Evolutionary conservation across 2,888 invertebrate species (phyloP), one percentile per base, ranked within the genome.

Genomic region (Lypha dubia): DNA sequence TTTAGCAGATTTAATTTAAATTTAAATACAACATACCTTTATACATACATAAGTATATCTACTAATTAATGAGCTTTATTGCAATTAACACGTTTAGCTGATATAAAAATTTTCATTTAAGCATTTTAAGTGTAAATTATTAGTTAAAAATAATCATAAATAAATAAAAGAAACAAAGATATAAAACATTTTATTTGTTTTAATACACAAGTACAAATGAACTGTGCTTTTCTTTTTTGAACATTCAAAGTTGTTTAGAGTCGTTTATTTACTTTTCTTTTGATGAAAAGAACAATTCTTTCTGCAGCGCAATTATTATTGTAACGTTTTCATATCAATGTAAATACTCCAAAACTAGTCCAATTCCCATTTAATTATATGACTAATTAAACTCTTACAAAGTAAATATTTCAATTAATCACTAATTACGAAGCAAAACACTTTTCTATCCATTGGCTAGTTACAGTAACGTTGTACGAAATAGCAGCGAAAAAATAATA

Each of bases 321-420:
- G n/a, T 17, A 8, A 22, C 2, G 11, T 22, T 22, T 22, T 22
- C n/a, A 44, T 49, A 20, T 49, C 49, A 20, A 9, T 22, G 51
- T 22, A 51, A 51, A 51, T 13, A 51, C 11, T 22, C 22, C 9
- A 22, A 22, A 51, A 22, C 11, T 22, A 22, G 13, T 13, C 22
- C 22, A 51, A 51, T 20, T 51, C 13, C 11, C 11, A 22, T 51
- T 51, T 22, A 51, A 51, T 51, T 51, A 22, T 13, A 22, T 51
- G 24, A 24, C 53, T 53, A 53, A 28, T 53, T 53, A 28, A 53
- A 24, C 7, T 28, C 28, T 53, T 53, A 53, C 53, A 24, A 53
- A 53, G 24, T 53, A 24, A 53, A 53, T 15, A 53, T 53, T 24
- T 22, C 22, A 28, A 51, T 13, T 51, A 22, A 17, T 51, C 13